These are phyloP conservation scores for Nicator chloris DNA, from an alignment of 2,113 vertebrate species.

Conservation along the genomic window DNA sequence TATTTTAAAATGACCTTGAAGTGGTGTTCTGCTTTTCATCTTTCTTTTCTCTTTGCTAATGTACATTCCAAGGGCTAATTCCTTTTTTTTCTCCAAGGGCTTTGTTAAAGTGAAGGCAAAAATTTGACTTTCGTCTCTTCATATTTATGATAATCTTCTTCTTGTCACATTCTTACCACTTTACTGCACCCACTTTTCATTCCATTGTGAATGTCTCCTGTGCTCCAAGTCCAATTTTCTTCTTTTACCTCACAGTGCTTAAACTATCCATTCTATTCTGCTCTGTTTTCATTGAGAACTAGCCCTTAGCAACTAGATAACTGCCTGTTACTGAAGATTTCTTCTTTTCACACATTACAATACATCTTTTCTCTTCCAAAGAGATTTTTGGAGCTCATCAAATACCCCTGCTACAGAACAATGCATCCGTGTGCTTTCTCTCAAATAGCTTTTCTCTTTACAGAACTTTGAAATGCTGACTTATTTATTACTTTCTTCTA, in stretches of 20 bases:
- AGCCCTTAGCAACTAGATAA: slow-evolving; percentile 48
- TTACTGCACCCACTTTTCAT: slow-evolving; percentile 13
- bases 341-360: slow-evolving; percentile 44
- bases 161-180: slow-evolving; percentile 26
- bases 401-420: slow-evolving; percentile 10
- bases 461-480: slow-evolving; percentile 19
- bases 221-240: slow-evolving; percentile 50
- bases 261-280: slow-evolving; percentile 39
- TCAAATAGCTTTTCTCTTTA: slow-evolving; percentile 29
- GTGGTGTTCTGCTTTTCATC: background rate
- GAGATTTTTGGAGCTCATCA: slow-evolving; percentile 47
- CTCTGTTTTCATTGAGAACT: slow-evolving; percentile 39
- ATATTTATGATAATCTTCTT: slow-evolving; percentile 33
- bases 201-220: slow-evolving; percentile 12
- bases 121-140: background rate
- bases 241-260: slow-evolving; percentile 25
- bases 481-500: slow-evolving; percentile 34
- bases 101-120: slow-evolving; percentile 11
- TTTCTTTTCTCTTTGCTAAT: background rate
- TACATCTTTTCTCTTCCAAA: slow-evolving; percentile 45
- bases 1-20: slow-evolving; percentile 47
- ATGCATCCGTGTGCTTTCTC: background rate
- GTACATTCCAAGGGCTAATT: background rate
- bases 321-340: slow-evolving; percentile 21
- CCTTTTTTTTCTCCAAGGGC: background rate